A percentile compares a stretch with the other conserved stretches of the same genome.
Evolutionary conservation across 2,797 vertebrate species (phyloP).

Genomic region (Hephaestus fuliginosus): DNA sequence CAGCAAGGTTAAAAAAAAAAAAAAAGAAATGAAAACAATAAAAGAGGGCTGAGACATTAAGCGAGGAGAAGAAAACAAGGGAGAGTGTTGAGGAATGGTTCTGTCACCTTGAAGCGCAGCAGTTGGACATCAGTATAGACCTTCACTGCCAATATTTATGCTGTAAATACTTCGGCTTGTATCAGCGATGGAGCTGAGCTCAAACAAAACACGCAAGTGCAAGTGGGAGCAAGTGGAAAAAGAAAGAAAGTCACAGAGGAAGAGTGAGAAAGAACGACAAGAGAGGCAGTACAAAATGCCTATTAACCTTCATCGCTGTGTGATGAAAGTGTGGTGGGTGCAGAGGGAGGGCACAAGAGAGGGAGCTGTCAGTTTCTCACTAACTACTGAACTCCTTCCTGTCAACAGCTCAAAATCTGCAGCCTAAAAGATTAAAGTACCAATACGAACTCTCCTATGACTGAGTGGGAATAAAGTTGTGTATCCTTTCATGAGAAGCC

Average conservation of each 20-base stretch:
- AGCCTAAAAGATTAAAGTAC: slow-evolving; percentile 25
- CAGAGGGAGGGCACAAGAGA: slow-evolving; percentile 42
- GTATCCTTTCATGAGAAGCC: slow-evolving; percentile 10
- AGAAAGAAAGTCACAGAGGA: slow-evolving; percentile 16
- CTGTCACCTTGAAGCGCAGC: slow-evolving; percentile 50
- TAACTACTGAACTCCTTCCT: slow-evolving; percentile 26
- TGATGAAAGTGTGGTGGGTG: slow-evolving; percentile 65
- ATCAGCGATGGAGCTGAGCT: slow-evolving; percentile 52
- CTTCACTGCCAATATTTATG: slow-evolving; percentile 68
- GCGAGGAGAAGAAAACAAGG: slow-evolving; percentile 17
- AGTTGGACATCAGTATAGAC: slow-evolving; percentile 36
- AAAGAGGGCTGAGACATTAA: slow-evolving; percentile 12
- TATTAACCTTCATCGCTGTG: slow-evolving; percentile 75
- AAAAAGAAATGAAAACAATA: slow-evolving; percentile 15
- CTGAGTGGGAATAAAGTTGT: slow-evolving; percentile 17
- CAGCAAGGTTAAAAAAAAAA: not conserved
- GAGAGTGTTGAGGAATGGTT: slow-evolving; percentile 37
- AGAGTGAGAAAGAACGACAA: slow-evolving; percentile 25
- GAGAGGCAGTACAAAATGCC: slow-evolving; percentile 57
- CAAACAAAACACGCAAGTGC: slow-evolving; percentile 56
- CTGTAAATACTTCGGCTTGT: slow-evolving; percentile 68
- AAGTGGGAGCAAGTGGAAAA: slow-evolving; percentile 66
- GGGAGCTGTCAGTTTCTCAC: slow-evolving; percentile 37
- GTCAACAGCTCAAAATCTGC: slow-evolving; percentile 21
- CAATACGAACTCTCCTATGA: not conserved